Evolutionary conservation across 2,113 vertebrate genomes (phyloP).

Genomic region (Poeciliopsis retropinna): DNA sequence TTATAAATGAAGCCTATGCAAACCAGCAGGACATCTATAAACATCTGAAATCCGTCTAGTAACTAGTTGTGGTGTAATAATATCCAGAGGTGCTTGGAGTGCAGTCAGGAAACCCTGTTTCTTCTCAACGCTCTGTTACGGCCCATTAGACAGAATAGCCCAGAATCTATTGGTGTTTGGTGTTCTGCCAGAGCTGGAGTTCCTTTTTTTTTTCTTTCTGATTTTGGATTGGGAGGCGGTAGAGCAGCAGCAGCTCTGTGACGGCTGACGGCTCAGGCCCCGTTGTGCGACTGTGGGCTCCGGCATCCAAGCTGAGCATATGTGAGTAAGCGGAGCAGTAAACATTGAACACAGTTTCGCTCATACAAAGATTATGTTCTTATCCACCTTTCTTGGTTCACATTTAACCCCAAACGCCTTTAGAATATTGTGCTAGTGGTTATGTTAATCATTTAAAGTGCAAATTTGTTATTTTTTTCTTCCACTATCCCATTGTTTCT

Average conservation of each 20-base stretch:
- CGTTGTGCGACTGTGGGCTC: neutral
- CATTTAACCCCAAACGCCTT: neutral
- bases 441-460: neutral
- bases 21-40: neutral
- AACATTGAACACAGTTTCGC: neutral
- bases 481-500: neutral
- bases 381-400: neutral
- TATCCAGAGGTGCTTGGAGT: slow-evolving; percentile 29
- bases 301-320: neutral
- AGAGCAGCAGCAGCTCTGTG: slow-evolving; percentile 6
- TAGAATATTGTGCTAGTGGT: neutral
- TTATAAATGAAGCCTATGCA: no score
- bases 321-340: slow-evolving; percentile 8
- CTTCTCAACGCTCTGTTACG: slow-evolving; percentile 22
- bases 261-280: slow-evolving; percentile 8
- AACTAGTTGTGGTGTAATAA: slow-evolving; percentile 7
- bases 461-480: neutral
- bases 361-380: no score
- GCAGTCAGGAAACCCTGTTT: slow-evolving; percentile 44
- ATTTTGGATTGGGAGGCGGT: slow-evolving; percentile 1
- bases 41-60: neutral
- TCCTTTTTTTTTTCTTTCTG: neutral
- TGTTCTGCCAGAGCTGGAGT: slow-evolving; percentile 23
- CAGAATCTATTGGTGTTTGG: slow-evolving; percentile 24
- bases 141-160: slow-evolving; percentile 43